Evolutionary conservation across 2,797 vertebrate species (phyloP).

Genomic region (Clamator glandarius): DNA sequence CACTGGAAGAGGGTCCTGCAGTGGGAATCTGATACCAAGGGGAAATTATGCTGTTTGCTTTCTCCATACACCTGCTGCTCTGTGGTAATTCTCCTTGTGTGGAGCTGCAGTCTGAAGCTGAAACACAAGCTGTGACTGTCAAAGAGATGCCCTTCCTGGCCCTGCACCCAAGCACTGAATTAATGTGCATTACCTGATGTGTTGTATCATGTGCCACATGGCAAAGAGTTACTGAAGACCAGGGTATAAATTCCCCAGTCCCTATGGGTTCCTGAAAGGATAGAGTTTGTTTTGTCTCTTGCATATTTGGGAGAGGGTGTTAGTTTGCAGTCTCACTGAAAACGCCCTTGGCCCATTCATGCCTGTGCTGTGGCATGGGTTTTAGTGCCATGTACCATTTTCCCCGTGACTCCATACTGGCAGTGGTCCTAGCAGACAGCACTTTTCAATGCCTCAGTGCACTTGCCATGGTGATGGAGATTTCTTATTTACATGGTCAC

Average conservation of each 20-base stretch:
- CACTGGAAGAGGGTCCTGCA: background rate
- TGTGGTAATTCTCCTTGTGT: background rate
- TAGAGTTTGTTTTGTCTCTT: background rate
- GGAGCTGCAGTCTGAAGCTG: background rate
- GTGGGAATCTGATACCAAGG: background rate
- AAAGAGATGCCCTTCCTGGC: background rate
- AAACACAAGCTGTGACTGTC: background rate
- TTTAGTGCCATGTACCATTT: background rate
- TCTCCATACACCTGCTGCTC: background rate
- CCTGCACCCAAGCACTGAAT: accelerated
- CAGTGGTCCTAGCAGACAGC: background rate
- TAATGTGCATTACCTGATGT: background rate
- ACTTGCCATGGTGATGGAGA: background rate
- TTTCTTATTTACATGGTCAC: background rate
- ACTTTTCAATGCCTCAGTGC: background rate
- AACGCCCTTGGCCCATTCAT: too few species aligned
- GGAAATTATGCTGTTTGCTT: background rate
- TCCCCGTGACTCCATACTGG: background rate
- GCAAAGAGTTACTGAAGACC: background rate
- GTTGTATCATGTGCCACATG: accelerated
- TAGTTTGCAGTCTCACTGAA: background rate
- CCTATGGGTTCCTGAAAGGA: background rate
- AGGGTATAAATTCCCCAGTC: background rate
- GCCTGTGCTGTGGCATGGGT: background rate
- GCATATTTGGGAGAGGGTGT: background rate